These are phyloP conservation scores for Lysiphlebus fabarum DNA, from an alignment of 1,140 invertebrate species.

Conservation along the genomic window DNA sequence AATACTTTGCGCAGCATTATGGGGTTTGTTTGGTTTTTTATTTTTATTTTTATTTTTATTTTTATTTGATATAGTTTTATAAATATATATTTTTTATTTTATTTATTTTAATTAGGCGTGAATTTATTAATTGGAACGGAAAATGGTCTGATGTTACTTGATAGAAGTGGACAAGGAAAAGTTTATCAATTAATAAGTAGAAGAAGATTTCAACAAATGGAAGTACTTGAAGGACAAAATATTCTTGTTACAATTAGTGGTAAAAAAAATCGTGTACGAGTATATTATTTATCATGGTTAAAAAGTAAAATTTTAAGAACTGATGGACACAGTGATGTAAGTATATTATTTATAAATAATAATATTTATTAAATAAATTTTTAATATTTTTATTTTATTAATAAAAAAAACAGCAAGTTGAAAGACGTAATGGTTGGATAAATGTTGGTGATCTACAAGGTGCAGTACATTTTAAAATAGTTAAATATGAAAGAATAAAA, in stretches of 20 bases:
- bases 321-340: conserved; percentile 86
- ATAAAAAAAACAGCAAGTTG: conserved; percentile 72
- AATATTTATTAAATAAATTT: conserved; percentile 1
- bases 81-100: conserved; percentile 3
- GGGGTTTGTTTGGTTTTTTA: conserved; percentile 68
- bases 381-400: conserved; percentile 13
- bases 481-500: conserved; percentile 99
- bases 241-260: conserved; percentile 99
- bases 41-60: no score
- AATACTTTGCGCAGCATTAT: conserved; percentile 96
- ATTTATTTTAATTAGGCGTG: conserved; percentile 68
- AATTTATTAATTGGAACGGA: conserved; percentile 98
- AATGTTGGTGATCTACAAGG: conserved; percentile 99
- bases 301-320: conserved; percentile 98
- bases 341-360: conserved; percentile 35
- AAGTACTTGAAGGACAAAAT: conserved; percentile 98
- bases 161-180: conserved; percentile 98
- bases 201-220: conserved; percentile 98
- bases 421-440: conserved; percentile 97
- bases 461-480: conserved; percentile 98
- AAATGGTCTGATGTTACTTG: conserved; percentile 96
- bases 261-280: conserved; percentile 97
- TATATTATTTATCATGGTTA: conserved; percentile 98
- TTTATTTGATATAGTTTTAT: neutral
- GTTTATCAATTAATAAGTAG: conserved; percentile 99